Percentiles rank a stretch among this genome's conserved stretches.
Evolutionary conservation across 2,888 invertebrate genomes (phyloP).

Genomic region (Napeogenes inachia): DNA sequence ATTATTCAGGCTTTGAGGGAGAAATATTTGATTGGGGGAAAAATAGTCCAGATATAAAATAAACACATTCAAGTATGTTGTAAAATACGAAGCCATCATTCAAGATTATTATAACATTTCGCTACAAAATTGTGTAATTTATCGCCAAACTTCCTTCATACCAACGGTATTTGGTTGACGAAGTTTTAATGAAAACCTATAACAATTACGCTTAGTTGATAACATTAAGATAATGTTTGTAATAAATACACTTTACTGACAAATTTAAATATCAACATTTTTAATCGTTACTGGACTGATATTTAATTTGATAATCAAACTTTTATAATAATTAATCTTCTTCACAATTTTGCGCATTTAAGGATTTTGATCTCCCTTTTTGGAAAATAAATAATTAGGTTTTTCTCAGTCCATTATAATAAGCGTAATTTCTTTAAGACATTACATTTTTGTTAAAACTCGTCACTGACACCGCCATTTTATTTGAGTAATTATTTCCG

Average conservation of each 20-base stretch:
- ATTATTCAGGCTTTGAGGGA: no score
- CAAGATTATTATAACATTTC: slow-evolving; percentile 8
- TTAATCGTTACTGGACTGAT: no score
- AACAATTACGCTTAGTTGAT: slow-evolving; percentile 14
- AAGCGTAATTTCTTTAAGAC: background rate
- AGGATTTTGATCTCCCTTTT: no score
- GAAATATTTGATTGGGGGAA: no score
- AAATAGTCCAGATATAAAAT: no score
- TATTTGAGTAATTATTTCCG: slow-evolving; percentile 4
- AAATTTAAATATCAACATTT: slow-evolving; percentile 1
- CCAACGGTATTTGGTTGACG: slow-evolving; percentile 17
- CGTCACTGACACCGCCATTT: slow-evolving; percentile 3
- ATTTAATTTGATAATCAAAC: no score
- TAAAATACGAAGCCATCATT: background rate
- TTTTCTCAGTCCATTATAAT: no score
- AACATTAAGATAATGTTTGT: slow-evolving; percentile 10
- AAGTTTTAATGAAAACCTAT: slow-evolving; percentile 24
- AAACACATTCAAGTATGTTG: background rate
- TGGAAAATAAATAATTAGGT: no score
- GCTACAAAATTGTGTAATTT: slow-evolving; percentile 10
- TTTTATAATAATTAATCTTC: no score
- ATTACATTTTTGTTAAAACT: background rate
- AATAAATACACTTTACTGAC: slow-evolving; percentile 9
- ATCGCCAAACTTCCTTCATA: slow-evolving; percentile 10
- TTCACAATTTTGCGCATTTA: no score